phyloP scores from a whole-genome alignment of 2,797 vertebrate genomes.

The Heteromormyrus szaboi region DNA sequence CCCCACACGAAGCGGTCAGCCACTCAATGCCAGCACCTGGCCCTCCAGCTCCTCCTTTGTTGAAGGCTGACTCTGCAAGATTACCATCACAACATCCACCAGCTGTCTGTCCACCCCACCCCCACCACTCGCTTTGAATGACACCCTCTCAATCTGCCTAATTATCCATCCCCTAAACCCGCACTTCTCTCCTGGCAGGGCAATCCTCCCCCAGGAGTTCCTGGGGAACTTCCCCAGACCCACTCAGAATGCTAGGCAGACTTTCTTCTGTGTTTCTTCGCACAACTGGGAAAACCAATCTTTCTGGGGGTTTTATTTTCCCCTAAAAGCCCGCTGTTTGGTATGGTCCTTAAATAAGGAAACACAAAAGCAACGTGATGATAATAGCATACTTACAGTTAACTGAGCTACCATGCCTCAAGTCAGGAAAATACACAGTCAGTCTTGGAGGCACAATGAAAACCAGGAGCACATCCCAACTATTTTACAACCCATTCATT shows the following conservation, averaged over 20 bases:
- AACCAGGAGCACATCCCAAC: background rate
- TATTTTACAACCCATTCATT: conserved; percentile 9
- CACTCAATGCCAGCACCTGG: conserved; percentile 78
- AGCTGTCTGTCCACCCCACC: conserved; percentile 59
- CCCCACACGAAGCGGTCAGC: conserved; percentile 58
- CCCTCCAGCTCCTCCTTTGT: conserved; percentile 68
- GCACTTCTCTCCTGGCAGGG: conserved; percentile 40
- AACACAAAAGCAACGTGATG: background rate
- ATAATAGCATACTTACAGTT: background rate
- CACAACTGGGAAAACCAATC: conserved; percentile 3
- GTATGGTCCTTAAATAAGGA: background rate
- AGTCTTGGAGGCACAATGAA: background rate
- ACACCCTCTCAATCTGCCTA: conserved; percentile 74
- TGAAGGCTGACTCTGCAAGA: conserved; percentile 71
- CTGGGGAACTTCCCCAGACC: conserved; percentile 25
- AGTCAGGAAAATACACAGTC: background rate
- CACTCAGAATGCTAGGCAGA: conserved; percentile 41
- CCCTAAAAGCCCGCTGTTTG: background rate
- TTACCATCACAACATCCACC: conserved; percentile 84
- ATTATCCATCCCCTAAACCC: conserved; percentile 62
- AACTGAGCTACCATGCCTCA: background rate
- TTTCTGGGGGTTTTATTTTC: background rate
- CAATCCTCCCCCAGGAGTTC: conserved; percentile 38
- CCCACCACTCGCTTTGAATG: conserved; percentile 61
- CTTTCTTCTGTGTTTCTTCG: conserved; percentile 46